These are phyloP conservation scores for Rhagoletis zephyria DNA, from an alignment of 1,140 invertebrate genomes.

Conservation along the genomic window DNA sequence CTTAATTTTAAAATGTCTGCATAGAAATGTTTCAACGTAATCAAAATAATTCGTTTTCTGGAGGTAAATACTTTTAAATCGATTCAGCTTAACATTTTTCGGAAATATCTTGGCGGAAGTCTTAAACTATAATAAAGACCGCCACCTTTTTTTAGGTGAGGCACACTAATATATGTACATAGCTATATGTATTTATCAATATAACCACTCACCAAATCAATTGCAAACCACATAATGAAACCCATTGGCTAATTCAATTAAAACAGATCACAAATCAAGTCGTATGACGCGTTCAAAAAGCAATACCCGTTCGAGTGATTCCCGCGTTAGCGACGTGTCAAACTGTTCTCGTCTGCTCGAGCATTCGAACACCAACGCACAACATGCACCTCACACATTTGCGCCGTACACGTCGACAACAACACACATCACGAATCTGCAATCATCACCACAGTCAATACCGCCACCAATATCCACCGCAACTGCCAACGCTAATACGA, in stretches of 20 bases:
- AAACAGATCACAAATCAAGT: constrained; percentile 60
- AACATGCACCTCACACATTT: constrained; percentile 63
- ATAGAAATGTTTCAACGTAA: too few relatives aligned
- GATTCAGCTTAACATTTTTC: too few relatives aligned
- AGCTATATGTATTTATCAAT: not conserved
- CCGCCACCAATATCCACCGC: constrained; percentile 42
- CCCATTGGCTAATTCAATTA: constrained; percentile 18
- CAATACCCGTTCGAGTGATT: constrained; percentile 71
- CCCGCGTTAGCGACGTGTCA: constrained; percentile 71
- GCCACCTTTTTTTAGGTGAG: too few relatives aligned
- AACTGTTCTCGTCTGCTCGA: constrained; percentile 71
- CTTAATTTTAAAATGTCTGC: too few relatives aligned
- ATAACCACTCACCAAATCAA: not conserved
- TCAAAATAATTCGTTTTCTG: too few relatives aligned
- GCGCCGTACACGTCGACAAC: constrained; percentile 54
- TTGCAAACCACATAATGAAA: not conserved
- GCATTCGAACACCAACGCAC: constrained; percentile 57
- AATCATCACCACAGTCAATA: constrained; percentile 55
- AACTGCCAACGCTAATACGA: constrained; percentile 30
- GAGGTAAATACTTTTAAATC: too few relatives aligned
- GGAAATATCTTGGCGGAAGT: too few relatives aligned
- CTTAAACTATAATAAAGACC: too few relatives aligned
- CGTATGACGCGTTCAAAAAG: constrained; percentile 72
- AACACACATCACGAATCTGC: constrained; percentile 54
- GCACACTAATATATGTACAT: too few relatives aligned